Evolutionary conservation across 2,888 invertebrate species (phyloP).

Genomic region (Drosophila neonasuta): DNA sequence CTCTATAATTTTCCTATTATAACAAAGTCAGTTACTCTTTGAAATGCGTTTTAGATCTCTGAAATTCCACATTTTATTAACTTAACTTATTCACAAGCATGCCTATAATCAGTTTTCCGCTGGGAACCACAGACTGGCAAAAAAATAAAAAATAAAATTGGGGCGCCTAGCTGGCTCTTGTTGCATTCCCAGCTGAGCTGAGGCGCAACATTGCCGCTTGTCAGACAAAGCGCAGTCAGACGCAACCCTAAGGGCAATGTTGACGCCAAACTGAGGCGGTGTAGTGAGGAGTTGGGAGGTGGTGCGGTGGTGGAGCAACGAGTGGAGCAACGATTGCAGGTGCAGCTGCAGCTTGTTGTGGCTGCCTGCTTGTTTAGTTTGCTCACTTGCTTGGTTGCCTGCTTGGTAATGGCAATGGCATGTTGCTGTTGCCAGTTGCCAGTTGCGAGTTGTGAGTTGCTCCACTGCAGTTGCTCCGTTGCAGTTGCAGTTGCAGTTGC

Average conservation of each 20-base stretch:
- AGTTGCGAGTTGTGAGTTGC: slow-evolving; percentile 22
- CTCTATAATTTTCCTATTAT: not conserved
- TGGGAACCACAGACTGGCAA: slow-evolving; percentile 15
- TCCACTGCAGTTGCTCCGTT: slow-evolving; percentile 1
- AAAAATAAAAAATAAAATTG: slow-evolving; percentile 27
- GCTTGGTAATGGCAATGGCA: slow-evolving; percentile 21
- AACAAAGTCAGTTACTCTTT: not conserved
- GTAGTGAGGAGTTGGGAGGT: slow-evolving; percentile 3
- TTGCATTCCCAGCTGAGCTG: slow-evolving; percentile 24
- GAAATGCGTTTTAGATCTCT: not conserved
- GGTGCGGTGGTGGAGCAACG: not conserved
- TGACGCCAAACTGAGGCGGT: slow-evolving; percentile 17
- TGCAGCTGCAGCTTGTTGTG: slow-evolving; percentile 52
- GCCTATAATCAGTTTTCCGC: not conserved
- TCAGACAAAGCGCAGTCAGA: slow-evolving; percentile 52
- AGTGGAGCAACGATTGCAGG: slow-evolving; percentile 29
- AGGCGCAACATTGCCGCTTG: slow-evolving; percentile 22
- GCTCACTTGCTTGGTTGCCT: slow-evolving; percentile 17
- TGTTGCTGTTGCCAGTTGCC: slow-evolving; percentile 26
- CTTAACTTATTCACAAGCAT: not conserved
- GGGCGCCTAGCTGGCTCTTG: slow-evolving; percentile 42
- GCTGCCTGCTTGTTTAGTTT: slow-evolving; percentile 26
- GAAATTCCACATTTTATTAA: not conserved
- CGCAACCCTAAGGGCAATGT: slow-evolving; percentile 67
- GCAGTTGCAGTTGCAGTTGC: slow-evolving; percentile 2